phyloP scores from a whole-genome alignment of 2,113 vertebrate genomes.

The Gorsachius goisagi region DNA sequence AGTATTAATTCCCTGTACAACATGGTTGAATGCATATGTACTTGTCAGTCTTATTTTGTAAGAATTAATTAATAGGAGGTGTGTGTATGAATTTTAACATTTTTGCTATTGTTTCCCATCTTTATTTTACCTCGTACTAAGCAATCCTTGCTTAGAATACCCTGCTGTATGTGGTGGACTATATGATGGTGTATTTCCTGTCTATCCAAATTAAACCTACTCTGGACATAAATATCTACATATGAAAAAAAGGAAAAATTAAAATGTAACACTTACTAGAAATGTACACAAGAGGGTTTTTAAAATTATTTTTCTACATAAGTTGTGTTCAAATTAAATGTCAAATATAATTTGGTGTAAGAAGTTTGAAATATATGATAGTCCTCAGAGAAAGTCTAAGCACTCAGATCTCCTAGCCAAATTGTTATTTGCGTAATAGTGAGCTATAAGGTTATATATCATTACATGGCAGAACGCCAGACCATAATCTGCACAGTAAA shows the following conservation, averaged over 20 bases:
- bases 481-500: slow-evolving; percentile 67
- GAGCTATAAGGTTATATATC: slow-evolving; percentile 70
- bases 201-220: neutral
- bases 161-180: neutral
- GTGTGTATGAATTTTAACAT: slow-evolving; percentile 56
- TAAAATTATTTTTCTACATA: slow-evolving; percentile 61
- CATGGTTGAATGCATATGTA: slow-evolving; percentile 60
- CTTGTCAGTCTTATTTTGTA: slow-evolving; percentile 63
- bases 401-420: slow-evolving; percentile 61
- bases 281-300: slow-evolving; percentile 31
- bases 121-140: neutral
- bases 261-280: slow-evolving; percentile 7
- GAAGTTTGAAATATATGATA: slow-evolving; percentile 67
- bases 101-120: neutral
- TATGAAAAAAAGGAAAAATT: neutral
- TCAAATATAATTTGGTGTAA: slow-evolving; percentile 69
- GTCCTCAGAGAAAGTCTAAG: slow-evolving; percentile 68
- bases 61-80: slow-evolving; percentile 61
- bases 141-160: neutral
- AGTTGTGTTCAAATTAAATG: slow-evolving; percentile 70
- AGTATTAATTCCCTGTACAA: slow-evolving; percentile 61
- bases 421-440: slow-evolving; percentile 73
- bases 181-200: neutral
- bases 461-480: slow-evolving; percentile 64
- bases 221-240: neutral